These are phyloP conservation scores for Daphoenositta chrysoptera DNA, from an alignment of 2,113 vertebrate genomes.

Conservation along the genomic window DNA sequence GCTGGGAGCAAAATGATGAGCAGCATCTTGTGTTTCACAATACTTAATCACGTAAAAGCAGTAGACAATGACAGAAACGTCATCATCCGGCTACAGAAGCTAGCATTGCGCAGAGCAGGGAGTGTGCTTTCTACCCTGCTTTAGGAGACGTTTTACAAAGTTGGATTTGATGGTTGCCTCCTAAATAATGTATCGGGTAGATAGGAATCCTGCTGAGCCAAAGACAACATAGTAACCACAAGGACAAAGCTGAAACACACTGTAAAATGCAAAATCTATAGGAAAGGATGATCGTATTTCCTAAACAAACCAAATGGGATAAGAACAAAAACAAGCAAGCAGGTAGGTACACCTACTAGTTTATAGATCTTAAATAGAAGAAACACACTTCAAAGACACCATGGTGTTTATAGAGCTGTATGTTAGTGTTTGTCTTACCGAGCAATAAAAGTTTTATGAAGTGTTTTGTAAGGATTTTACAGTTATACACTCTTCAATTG, in stretches of 20 bases:
- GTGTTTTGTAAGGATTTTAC: background rate
- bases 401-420: background rate
- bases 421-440: background rate
- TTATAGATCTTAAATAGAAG: background rate
- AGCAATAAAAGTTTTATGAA: background rate
- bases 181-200: background rate
- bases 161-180: background rate
- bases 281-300: background rate
- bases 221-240: background rate
- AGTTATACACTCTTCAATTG: background rate
- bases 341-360: background rate
- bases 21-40: constrained; percentile 17
- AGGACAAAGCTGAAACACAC: background rate
- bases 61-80: background rate
- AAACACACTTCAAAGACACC: background rate
- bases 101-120: background rate
- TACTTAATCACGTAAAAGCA: background rate
- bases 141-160: background rate
- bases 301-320: background rate
- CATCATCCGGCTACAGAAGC: background rate
- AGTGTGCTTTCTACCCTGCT: background rate
- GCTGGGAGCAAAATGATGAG: background rate
- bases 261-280: background rate
- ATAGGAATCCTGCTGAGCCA: background rate
- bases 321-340: background rate